Evolutionary conservation across 2,888 invertebrate species (phyloP).

Genomic region (Sphinx pinastri): DNA sequence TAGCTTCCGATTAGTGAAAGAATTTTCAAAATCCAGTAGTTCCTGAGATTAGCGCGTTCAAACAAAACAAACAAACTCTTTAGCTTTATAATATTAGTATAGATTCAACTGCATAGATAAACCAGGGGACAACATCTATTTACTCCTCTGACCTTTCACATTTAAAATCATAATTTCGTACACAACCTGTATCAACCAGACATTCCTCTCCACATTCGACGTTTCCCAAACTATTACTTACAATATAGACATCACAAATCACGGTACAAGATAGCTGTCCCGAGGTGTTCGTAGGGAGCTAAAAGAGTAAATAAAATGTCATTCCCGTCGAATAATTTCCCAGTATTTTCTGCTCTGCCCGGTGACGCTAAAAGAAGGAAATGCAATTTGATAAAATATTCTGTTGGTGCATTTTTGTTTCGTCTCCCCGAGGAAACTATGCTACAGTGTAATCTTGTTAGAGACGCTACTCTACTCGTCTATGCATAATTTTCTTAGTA

Average conservation of each 20-base stretch:
- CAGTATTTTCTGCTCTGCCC: conserved; percentile 42
- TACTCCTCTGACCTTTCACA: too few species aligned
- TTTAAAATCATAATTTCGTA: too few species aligned
- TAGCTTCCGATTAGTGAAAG: too few species aligned
- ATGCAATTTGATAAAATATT: conserved; percentile 66
- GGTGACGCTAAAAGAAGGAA: conserved; percentile 51
- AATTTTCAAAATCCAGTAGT: too few species aligned
- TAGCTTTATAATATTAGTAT: too few species aligned
- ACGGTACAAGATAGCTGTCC: conserved; percentile 5
- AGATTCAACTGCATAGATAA: too few species aligned
- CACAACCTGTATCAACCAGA: background rate
- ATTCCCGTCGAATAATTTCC: conserved; percentile 42
- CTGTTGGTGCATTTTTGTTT: conserved; percentile 57
- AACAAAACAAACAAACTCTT: too few species aligned
- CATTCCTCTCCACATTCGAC: background rate
- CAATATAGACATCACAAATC: conserved; percentile 12
- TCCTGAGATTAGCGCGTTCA: too few species aligned
- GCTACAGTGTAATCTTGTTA: conserved; percentile 35
- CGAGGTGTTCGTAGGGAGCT: conserved; percentile 2
- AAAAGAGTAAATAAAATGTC: conserved; percentile 21
- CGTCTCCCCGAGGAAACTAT: conserved; percentile 31
- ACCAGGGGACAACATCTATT: too few species aligned
- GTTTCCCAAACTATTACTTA: conserved; percentile 7
- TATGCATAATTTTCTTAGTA: conserved; percentile 20
- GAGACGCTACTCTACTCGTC: conserved; percentile 19